Conservation (phyloP, 30 jellyfish, hydroid and myxozoan genomes). For the Aurelia coerulea region DNA sequence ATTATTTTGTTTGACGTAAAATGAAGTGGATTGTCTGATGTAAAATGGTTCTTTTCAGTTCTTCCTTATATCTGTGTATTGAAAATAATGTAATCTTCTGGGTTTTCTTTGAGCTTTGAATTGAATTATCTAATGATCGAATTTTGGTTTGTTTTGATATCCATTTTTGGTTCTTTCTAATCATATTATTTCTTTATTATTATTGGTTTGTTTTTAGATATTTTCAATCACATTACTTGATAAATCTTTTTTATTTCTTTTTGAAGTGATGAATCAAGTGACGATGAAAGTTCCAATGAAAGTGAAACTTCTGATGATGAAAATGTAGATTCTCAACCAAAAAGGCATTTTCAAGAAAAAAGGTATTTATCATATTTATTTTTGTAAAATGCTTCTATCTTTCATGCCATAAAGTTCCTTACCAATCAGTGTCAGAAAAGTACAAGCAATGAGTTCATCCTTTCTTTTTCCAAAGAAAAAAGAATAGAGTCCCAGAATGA, state of each 20-base stretch:
- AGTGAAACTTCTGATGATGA: conserved; percentile 9
- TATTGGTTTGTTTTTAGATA: background rate
- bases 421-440: too few species aligned
- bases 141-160: background rate
- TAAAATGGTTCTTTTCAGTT: too few species aligned
- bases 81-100: too few species aligned
- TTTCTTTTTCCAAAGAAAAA: too few species aligned
- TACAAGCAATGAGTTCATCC: too few species aligned
- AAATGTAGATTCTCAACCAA: background rate
- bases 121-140: background rate
- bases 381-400: too few species aligned
- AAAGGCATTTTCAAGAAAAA: conserved; percentile 42
- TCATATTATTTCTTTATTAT: background rate
- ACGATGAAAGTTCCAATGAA: conserved; percentile 14
- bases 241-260: background rate
- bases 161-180: background rate
- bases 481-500: too few species aligned
- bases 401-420: too few species aligned
- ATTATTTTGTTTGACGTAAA: too few species aligned
- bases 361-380: too few species aligned
- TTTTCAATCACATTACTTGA: background rate
- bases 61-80: too few species aligned
- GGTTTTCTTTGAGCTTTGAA: background rate
- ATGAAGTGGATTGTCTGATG: too few species aligned
- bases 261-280: conserved; percentile 4